These are phyloP conservation scores for Anthopleura sola DNA, from an alignment of 64 coral and sea anemone genomes.

Conservation along the genomic window DNA sequence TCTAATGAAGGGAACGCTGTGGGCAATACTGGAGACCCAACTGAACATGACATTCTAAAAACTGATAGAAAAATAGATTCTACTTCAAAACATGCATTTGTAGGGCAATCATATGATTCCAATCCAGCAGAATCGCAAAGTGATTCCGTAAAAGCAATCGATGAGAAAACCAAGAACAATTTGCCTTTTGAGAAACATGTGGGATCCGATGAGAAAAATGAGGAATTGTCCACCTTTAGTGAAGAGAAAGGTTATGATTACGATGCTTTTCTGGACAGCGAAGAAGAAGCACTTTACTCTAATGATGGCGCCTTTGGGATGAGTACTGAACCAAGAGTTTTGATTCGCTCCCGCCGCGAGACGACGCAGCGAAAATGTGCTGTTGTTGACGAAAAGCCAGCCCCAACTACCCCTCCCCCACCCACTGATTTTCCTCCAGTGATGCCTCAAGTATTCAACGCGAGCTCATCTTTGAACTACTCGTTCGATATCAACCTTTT, in stretches of 20 bases:
- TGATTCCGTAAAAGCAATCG: no score
- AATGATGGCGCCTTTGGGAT: background rate
- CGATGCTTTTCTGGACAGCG: background rate
- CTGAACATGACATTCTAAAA: no score
- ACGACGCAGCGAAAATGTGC: conserved; percentile 11
- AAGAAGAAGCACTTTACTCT: background rate
- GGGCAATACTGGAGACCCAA: background rate
- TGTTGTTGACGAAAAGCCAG: conserved; percentile 12
- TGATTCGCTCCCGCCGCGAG: background rate
- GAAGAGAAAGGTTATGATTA: background rate
- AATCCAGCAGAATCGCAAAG: no score
- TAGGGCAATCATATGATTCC: no score
- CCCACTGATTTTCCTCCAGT: conserved; percentile 17
- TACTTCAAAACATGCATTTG: no score
- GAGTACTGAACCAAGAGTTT: background rate
- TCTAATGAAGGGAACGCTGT: background rate
- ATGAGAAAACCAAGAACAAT: no score
- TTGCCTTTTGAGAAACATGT: no score
- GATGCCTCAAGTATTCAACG: conserved; percentile 17
- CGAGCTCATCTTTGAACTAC: conserved; percentile 20
- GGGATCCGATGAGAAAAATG: background rate
- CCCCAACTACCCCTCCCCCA: conserved; percentile 6
- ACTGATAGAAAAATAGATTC: no score
- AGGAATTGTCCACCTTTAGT: background rate
- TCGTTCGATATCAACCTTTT: conserved; percentile 22